A percentile compares a stretch with the other conserved stretches of the same genome.
Evolutionary conservation across 2,113 vertebrate genomes (phyloP).

Genomic region (Hipposideros armiger): DNA sequence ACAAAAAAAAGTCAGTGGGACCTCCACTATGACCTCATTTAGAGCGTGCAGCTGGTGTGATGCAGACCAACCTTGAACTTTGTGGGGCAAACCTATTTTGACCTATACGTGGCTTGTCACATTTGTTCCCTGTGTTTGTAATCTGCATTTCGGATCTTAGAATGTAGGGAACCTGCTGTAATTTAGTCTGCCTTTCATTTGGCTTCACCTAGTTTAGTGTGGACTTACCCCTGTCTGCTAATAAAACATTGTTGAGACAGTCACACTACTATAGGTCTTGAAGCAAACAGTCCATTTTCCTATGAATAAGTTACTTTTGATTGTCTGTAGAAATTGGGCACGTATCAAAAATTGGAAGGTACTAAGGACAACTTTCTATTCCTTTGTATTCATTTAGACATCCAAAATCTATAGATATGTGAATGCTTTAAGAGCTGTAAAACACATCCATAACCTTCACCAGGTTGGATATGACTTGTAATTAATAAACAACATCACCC

Average conservation of each 20-base stretch:
- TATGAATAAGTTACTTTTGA: background rate
- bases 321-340: background rate
- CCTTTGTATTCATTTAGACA: background rate
- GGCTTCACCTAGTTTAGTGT: background rate
- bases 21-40: background rate
- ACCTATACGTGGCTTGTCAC: background rate
- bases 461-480: background rate
- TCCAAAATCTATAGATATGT: background rate
- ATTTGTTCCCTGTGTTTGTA: background rate
- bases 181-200: background rate
- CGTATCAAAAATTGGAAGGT: background rate
- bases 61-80: background rate
- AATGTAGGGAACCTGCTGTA: background rate
- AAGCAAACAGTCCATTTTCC: background rate
- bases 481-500: background rate
- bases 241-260: background rate
- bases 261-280: background rate
- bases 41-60: rapidly evolving
- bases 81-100: background rate
- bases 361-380: background rate
- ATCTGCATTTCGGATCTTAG: background rate
- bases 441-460: background rate
- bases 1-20: background rate
- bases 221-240: background rate
- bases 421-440: background rate